phyloP scores from a whole-genome alignment of 2,113 vertebrate species.

The Abramis brama region DNA sequence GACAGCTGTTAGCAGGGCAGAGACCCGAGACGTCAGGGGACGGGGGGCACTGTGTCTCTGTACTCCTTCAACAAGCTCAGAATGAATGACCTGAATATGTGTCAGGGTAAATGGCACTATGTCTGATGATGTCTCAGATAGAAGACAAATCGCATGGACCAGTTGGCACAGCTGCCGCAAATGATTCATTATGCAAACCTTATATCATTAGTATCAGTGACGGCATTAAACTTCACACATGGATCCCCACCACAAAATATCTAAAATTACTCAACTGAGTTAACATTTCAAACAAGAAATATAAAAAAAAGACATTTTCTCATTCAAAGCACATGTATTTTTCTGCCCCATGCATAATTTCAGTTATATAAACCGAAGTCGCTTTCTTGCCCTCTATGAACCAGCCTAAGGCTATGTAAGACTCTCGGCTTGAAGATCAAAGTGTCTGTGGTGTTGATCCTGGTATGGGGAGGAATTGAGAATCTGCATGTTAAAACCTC shows the following conservation, averaged over 20 bases:
- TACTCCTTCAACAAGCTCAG: slow-evolving; percentile 24
- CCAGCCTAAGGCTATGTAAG: slow-evolving; percentile 43
- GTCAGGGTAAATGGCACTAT: slow-evolving; percentile 33
- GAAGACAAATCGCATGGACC: background rate
- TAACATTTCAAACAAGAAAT: background rate
- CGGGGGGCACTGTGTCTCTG: slow-evolving; percentile 16
- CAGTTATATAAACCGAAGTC: slow-evolving; percentile 59
- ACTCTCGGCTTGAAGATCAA: slow-evolving; percentile 66
- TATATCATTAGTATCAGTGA: slow-evolving; percentile 9
- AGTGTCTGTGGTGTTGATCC: slow-evolving; percentile 67
- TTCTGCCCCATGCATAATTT: slow-evolving; percentile 59
- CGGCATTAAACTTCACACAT: slow-evolving; percentile 9
- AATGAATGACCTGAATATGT: slow-evolving; percentile 40
- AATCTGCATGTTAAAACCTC: slow-evolving; percentile 70
- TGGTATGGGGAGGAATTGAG: slow-evolving; percentile 68
- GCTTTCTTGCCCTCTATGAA: slow-evolving; percentile 37
- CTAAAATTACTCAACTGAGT: background rate
- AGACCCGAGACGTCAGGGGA: background rate
- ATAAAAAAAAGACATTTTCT: slow-evolving; percentile 11
- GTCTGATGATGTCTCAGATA: slow-evolving; percentile 41
- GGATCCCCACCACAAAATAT: slow-evolving; percentile 10
- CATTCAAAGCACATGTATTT: slow-evolving; percentile 34
- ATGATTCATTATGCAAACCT: slow-evolving; percentile 25
- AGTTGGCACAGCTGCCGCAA: slow-evolving; percentile 16
- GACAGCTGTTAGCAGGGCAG: slow-evolving; percentile 29